Base-by-base conservation (phyloP, 2,797 vertebrate species). In the Chrysocyon brachyurus region DNA sequence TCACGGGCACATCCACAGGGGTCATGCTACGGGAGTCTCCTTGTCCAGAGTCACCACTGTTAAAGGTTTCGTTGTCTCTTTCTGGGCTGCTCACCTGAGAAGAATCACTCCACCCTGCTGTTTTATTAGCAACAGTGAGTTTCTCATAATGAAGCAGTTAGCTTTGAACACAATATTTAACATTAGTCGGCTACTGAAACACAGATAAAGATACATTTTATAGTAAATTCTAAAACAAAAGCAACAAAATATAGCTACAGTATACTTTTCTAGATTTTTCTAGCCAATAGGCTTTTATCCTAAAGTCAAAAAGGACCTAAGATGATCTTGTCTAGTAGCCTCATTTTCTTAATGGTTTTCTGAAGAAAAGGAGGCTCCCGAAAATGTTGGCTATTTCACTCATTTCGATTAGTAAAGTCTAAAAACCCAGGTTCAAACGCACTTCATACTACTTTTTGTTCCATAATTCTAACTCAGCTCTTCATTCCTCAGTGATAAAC, bases 51-150 rank as follows among this genome's bases (percentile, higher is more conserved):
- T 99, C 99, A 77, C 97, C 98, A n/a, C 99, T 99, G 98, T 99
- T 98, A 52, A 99, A 98, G 70, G 99, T 99, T 15, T 98, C 97
- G n/a, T 98, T 99, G 87, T 99, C 99, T 86, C 99, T 98, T 95
- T 99, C 99, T 2, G 99, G 99, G 97, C 99, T 99, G 99, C 99
- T 99, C 98, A 99, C 99, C 97, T 99, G 99, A 85, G 99, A 99
- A 21, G 99, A 99, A 97, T 99, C 99, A 52, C 99, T 99, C 99
- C 99, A 99, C 94, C 99, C 99, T 98, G 99, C 98, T 99, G 98
- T 98, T 96, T 83, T 93, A 98, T 98, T 93, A 98, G 96, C 96
- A 97, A 98, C 94, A 98, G 94, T 97, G 96, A 98, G 93, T 97
- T 96, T 97, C 88, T 96, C 93, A 97, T 96, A 88, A 92, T 83